Conservation (phyloP, 1,140 invertebrate genomes). For the Drosophila kohkoa region DNA sequence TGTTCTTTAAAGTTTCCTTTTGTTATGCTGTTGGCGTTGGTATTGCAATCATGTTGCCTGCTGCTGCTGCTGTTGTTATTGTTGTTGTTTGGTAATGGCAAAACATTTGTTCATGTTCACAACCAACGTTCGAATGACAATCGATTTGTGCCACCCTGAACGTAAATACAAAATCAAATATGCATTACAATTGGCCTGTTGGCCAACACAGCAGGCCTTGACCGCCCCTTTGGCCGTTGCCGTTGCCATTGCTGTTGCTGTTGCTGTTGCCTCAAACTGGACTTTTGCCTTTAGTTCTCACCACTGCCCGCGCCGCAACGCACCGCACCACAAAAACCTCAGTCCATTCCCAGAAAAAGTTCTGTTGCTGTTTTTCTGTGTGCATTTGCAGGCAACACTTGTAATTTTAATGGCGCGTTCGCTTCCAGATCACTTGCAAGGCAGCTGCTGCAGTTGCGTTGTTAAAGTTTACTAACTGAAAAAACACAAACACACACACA, state of each 20-base stretch:
- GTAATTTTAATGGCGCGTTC: slow-evolving; percentile 75
- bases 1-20: slow-evolving; percentile 47
- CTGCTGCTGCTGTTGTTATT: slow-evolving; percentile 26
- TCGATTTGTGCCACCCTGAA: slow-evolving; percentile 62
- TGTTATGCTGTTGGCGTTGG: slow-evolving; percentile 4
- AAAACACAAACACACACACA: slow-evolving; percentile 26
- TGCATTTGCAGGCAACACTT: slow-evolving; percentile 64
- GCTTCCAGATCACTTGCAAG: slow-evolving; percentile 53
- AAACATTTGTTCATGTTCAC: slow-evolving; percentile 75
- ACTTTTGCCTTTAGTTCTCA: background rate
- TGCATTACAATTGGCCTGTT: slow-evolving; percentile 79
- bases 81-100: slow-evolving; percentile 63
- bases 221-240: slow-evolving; percentile 23
- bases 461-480: slow-evolving; percentile 63
- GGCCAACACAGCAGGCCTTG: slow-evolving; percentile 61
- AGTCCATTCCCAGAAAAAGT: slow-evolving; percentile 26
- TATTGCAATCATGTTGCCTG: slow-evolving; percentile 20
- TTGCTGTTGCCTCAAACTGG: too few species aligned
- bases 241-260: too few species aligned
- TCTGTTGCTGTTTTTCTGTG: slow-evolving; percentile 37
- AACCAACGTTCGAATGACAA: slow-evolving; percentile 71
- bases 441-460: slow-evolving; percentile 58
- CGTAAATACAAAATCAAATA: slow-evolving; percentile 81
- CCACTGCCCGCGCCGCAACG: background rate
- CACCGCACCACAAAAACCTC: slow-evolving; percentile 6